phyloP scores from a whole-genome alignment of 2,888 invertebrate species.

The Dryobota labecula region DNA sequence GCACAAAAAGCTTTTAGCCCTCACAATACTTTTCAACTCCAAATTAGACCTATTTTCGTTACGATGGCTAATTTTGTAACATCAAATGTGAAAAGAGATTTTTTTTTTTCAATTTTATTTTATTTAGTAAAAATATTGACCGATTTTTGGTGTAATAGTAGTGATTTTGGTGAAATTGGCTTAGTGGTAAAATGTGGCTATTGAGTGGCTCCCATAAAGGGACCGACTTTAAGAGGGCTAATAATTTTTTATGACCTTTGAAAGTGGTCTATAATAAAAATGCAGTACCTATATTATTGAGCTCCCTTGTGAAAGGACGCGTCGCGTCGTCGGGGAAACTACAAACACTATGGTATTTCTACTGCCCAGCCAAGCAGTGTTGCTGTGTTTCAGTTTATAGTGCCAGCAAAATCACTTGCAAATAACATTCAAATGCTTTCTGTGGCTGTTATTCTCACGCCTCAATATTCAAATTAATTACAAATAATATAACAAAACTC shows the following conservation, averaged over 20 bases:
- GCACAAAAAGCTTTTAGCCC: constrained; percentile 77
- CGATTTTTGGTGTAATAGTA: constrained; percentile 42
- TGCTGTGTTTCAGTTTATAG: background rate
- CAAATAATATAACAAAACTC: background rate
- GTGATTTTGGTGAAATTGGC: constrained; percentile 51
- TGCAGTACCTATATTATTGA: background rate
- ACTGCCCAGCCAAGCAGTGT: background rate
- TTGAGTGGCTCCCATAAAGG: background rate
- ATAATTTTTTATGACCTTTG: background rate
- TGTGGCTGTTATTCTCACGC: background rate
- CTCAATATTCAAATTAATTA: background rate
- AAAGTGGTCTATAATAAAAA: constrained; percentile 9
- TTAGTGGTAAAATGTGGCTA: constrained; percentile 16
- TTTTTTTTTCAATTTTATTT: constrained; percentile 26
- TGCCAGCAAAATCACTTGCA: background rate
- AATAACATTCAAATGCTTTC: background rate
- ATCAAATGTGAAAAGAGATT: constrained; percentile 49
- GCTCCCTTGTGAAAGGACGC: background rate
- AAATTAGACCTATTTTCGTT: constrained; percentile 76
- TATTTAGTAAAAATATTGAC: constrained; percentile 43
- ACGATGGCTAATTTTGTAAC: constrained; percentile 69
- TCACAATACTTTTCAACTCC: constrained; percentile 71
- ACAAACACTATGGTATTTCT: background rate
- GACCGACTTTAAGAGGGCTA: background rate
- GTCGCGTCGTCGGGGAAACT: too few species aligned